Conservation (phyloP, 2,797 vertebrate species). For the Syngnathus acus region DNA sequence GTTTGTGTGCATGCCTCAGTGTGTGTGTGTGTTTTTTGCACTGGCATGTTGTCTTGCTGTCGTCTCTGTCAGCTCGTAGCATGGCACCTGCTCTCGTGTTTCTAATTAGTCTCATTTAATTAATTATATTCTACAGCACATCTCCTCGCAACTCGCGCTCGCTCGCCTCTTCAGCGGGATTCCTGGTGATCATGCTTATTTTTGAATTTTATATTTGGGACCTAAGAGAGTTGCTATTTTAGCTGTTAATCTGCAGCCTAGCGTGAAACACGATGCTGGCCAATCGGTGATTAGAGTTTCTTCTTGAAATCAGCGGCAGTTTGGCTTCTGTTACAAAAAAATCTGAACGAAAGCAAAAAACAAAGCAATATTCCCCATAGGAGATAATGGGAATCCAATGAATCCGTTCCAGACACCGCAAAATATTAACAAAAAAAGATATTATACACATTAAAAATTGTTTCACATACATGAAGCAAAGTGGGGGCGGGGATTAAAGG, state of each 20-base stretch:
- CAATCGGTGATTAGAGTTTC: no score
- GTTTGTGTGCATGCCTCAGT: slow-evolving; percentile 34
- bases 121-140: slow-evolving; percentile 80
- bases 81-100: slow-evolving; percentile 83
- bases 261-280: no score
- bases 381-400: no score
- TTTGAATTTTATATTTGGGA: slow-evolving; percentile 1
- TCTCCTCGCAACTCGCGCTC: slow-evolving; percentile 57
- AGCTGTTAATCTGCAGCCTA: neutral
- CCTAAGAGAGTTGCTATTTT: neutral
- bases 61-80: slow-evolving; percentile 80
- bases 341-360: no score
- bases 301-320: no score
- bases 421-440: no score
- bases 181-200: slow-evolving; percentile 8
- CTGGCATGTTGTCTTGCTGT: slow-evolving; percentile 79
- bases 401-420: no score
- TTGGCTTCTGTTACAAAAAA: no score
- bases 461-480: no score
- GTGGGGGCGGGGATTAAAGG: no score
- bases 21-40: slow-evolving; percentile 50
- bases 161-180: slow-evolving; percentile 21
- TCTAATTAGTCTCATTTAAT: slow-evolving; percentile 86
- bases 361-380: no score
- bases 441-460: no score